Evolutionary conservation across 2,797 vertebrate species (phyloP).

Genomic region (Gastrophryne carolinensis): DNA sequence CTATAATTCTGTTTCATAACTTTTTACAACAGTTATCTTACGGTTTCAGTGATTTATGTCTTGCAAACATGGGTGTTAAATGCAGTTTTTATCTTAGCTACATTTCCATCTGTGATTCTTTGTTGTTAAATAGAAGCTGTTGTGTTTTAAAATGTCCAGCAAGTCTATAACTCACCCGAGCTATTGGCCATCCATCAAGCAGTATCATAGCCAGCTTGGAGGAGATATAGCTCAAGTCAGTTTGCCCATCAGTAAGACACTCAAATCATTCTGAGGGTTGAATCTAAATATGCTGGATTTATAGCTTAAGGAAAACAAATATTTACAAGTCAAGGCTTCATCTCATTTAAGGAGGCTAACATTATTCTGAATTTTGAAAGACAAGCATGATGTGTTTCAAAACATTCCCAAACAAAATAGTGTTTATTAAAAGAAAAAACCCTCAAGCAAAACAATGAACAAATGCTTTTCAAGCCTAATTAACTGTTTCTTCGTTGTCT

Average conservation of each 20-base stretch:
- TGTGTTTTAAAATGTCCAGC: neutral
- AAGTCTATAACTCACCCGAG: neutral
- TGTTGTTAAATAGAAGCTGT: neutral
- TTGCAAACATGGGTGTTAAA: too few relatives aligned
- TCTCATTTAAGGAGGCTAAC: conserved; percentile 37
- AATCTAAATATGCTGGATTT: conserved; percentile 26
- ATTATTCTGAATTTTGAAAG: conserved; percentile 49
- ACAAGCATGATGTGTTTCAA: conserved; percentile 34
- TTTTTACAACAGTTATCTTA: too few relatives aligned
- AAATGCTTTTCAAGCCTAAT: conserved; percentile 59
- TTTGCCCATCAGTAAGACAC: conserved; percentile 1
- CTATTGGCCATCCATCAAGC: neutral
- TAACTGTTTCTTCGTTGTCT: conserved; percentile 58
- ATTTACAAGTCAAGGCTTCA: conserved; percentile 35
- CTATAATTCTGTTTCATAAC: too few relatives aligned
- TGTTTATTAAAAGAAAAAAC: conserved; percentile 31
- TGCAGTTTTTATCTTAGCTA: too few relatives aligned
- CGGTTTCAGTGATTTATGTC: too few relatives aligned
- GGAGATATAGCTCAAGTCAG: neutral
- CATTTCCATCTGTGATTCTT: too few relatives aligned
- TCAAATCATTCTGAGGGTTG: conserved; percentile 36
- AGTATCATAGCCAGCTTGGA: neutral
- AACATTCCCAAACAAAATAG: conserved; percentile 50
- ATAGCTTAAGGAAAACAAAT: conserved; percentile 50
- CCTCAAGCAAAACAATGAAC: conserved; percentile 51